Conservation (phyloP, 2,797 vertebrate species). For the Lophotriccus pileatus region DNA sequence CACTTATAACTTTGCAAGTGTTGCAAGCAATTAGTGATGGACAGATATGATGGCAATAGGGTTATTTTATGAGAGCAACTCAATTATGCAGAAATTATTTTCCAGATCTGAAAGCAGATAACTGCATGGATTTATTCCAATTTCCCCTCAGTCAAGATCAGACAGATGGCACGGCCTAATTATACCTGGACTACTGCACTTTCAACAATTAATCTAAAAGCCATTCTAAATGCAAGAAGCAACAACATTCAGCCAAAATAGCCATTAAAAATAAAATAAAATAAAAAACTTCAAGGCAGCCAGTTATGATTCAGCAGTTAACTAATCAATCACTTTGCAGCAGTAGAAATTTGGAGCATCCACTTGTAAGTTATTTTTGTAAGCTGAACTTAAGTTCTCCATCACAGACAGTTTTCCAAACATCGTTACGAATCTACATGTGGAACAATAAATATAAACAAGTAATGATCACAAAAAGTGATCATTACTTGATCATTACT, state of each 20-base stretch:
- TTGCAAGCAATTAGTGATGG: conserved; percentile 24
- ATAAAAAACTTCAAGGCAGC: not conserved
- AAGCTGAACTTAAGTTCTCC: not conserved
- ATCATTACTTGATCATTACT: not conserved
- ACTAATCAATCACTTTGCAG: not conserved
- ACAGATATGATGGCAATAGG: not conserved
- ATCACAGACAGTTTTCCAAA: not conserved
- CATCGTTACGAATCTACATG: not conserved
- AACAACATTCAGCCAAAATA: conserved; percentile 12
- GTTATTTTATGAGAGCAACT: conserved; percentile 13
- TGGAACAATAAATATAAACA: not conserved
- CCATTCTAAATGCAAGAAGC: not conserved
- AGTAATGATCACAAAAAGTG: too few relatives aligned
- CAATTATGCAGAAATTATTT: conserved; percentile 42
- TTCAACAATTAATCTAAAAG: conserved; percentile 25
- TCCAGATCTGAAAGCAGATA: conserved; percentile 32
- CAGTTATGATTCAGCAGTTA: not conserved
- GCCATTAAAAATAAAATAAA: not conserved
- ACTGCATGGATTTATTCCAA: conserved; percentile 38
- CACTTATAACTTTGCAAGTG: not conserved
- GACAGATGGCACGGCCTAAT: conserved; percentile 46
- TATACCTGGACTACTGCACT: conserved; percentile 40
- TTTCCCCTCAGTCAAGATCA: conserved; percentile 8
- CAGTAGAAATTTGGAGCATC: not conserved
- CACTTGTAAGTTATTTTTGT: not conserved